Base-by-base conservation (phyloP, 2,113 vertebrate species). In the Hyperopisus bebe region DNA sequence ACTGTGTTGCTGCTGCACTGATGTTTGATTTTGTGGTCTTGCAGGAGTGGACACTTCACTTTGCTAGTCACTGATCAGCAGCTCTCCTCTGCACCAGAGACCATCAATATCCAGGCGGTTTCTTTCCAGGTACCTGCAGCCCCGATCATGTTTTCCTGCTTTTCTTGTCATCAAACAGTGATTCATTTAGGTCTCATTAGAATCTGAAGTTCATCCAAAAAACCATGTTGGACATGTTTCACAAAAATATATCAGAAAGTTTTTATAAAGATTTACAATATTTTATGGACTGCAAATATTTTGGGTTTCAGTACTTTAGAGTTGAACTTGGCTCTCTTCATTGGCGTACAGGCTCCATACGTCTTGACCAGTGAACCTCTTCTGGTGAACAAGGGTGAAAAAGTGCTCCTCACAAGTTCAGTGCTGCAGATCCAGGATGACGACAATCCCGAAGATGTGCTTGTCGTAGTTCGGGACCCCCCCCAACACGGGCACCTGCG, bases 401-500 rank as follows among this genome's bases (percentile, higher is more conserved):
- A 1, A 0, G 93, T 93, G 11, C 50, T 95, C 3, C n/a, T 99
- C 50, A 96, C 96, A 2, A 95, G 94, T 17, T 94, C 93, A 2
- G 84, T 96, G 51, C 96, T 99, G 9, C 96, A 96, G 15, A 93
- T 99, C 55, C 94, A 95, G 27, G 98, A 99, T 91, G 92, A 94
- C 0, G 98, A 99, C 96, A 99, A 99, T 21, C 95, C 97, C 0
- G 94, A 97, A 39, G 97, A 99, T 0, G 96, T 99, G 24, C 93
- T 97, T 11, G 88, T 99, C 13, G 88, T 94, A 90, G 95, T 99
- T 80, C 91, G 98, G 0, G 97, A 97, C 13, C 91, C 97, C 0
- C 98, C 98, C 0, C 94, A 1, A 3, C 96, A 97, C 0, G 98
- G 98, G 84, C 94, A 42, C 1, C 93, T 99, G 90, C 91, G 95